Conservation (phyloP, 2,888 invertebrate genomes). For the Deladenus siricidicola region DNA sequence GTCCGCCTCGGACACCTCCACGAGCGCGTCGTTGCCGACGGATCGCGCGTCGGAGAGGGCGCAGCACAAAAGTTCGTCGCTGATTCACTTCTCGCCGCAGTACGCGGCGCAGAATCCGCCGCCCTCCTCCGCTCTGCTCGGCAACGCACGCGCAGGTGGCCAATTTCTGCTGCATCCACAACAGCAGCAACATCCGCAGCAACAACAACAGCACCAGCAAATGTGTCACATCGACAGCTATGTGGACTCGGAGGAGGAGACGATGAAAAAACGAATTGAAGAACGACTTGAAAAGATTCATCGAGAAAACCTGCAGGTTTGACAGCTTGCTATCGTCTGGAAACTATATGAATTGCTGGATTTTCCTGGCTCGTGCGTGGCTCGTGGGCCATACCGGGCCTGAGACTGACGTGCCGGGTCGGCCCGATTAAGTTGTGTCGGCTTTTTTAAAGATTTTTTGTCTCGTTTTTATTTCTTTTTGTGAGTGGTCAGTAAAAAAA, state of each 20-base stretch:
- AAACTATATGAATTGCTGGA: too few species aligned
- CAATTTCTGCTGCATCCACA: not conserved
- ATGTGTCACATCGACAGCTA: too few species aligned
- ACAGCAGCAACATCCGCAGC: not conserved
- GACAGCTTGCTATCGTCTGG: too few species aligned
- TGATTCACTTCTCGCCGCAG: not conserved
- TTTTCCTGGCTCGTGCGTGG: too few species aligned
- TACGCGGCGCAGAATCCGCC: not conserved
- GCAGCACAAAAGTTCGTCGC: not conserved
- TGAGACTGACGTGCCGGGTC: too few species aligned
- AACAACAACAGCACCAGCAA: not conserved
- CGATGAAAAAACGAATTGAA: slow-evolving; percentile 5
- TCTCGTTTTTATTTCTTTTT: too few species aligned
- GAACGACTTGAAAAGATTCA: slow-evolving; percentile 18
- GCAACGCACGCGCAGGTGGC: not conserved
- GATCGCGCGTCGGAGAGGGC: not conserved
- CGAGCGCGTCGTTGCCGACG: not conserved
- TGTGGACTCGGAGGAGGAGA: slow-evolving; percentile 15
- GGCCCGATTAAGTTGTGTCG: too few species aligned
- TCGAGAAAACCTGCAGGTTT: slow-evolving; percentile 15
- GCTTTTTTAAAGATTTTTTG: too few species aligned
- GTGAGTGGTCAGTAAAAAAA: too few species aligned
- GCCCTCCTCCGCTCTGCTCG: too few species aligned
- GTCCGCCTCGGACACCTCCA: not conserved
- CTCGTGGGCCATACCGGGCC: too few species aligned